phyloP scores from a whole-genome alignment of 2,797 vertebrate species.

The Malacoctenus gilli region DNA sequence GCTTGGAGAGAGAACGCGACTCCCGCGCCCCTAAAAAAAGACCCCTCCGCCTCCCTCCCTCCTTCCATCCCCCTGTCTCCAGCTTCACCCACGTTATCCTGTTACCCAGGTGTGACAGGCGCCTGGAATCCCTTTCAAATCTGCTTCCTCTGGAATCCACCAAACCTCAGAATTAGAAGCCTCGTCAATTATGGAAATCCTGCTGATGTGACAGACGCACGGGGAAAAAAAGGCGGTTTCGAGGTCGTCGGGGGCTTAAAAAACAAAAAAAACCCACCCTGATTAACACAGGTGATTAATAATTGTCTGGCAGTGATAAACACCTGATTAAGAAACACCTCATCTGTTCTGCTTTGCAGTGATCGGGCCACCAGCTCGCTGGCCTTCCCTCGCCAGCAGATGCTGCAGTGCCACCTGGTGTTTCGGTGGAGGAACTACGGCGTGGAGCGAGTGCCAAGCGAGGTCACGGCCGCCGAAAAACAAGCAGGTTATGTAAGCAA shows the following conservation, averaged over 20 bases:
- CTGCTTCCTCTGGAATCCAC: too few species aligned
- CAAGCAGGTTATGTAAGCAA: too few species aligned
- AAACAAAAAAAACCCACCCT: constrained; percentile 24
- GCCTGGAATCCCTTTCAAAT: too few species aligned
- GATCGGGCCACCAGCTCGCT: too few species aligned
- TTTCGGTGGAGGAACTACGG: constrained; percentile 13
- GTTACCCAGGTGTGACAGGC: too few species aligned
- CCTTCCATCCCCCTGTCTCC: too few species aligned
- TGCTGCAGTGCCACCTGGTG: constrained; percentile 67
- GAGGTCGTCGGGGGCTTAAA: constrained; percentile 20
- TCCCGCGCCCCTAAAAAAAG: too few species aligned
- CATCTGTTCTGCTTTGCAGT: constrained; percentile 3
- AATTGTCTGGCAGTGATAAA: constrained; percentile 44
- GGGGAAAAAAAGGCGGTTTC: constrained; percentile 22
- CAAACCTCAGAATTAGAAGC: constrained; percentile 37
- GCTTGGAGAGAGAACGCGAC: too few species aligned
- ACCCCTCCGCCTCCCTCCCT: too few species aligned
- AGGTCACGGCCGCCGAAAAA: too few species aligned
- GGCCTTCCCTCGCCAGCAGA: constrained; percentile 27
- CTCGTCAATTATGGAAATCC: constrained; percentile 57
- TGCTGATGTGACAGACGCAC: constrained; percentile 42
- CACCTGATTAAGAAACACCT: constrained; percentile 34
- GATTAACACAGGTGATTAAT: constrained; percentile 63
- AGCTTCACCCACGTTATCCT: too few species aligned
- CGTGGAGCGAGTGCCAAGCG: not conserved